Evolutionary conservation across 2,113 vertebrate genomes (phyloP).

Genomic region (Epinephelus lanceolatus): DNA sequence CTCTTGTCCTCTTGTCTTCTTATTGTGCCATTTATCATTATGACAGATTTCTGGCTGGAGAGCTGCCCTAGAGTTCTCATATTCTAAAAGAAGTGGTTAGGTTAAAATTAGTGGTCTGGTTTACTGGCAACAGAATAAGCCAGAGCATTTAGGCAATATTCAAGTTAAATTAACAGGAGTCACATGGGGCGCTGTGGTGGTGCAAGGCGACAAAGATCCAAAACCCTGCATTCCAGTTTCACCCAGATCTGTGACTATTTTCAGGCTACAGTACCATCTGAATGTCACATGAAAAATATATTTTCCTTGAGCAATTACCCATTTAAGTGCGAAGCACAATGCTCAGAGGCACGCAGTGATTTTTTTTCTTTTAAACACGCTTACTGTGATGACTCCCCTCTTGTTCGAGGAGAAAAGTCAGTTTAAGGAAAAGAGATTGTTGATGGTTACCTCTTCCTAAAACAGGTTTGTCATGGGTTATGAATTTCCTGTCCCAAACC

Average conservation of each 20-base stretch:
- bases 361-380: constrained; percentile 43
- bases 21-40: neutral
- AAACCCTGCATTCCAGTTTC: constrained; percentile 50
- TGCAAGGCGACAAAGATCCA: neutral
- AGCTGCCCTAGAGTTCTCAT: neutral
- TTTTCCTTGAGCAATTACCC: constrained; percentile 63
- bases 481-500: neutral
- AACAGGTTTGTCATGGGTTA: neutral
- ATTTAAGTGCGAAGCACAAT: constrained; percentile 47
- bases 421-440: neutral
- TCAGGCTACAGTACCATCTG: constrained; percentile 55
- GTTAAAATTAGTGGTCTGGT: neutral
- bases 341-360: constrained; percentile 8
- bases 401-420: neutral
- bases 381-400: neutral
- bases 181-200: constrained; percentile 31
- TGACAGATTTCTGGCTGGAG: neutral
- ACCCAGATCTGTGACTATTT: constrained; percentile 51
- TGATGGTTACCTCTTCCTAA: neutral
- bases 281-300: constrained; percentile 72
- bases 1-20: neutral
- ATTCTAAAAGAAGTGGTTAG: no score
- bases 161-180: constrained; percentile 13
- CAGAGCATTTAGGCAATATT: neutral
- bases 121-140: neutral